These are phyloP conservation scores for Silurus lanzhouensis DNA, from an alignment of 2,797 vertebrate species.

Conservation along the genomic window DNA sequence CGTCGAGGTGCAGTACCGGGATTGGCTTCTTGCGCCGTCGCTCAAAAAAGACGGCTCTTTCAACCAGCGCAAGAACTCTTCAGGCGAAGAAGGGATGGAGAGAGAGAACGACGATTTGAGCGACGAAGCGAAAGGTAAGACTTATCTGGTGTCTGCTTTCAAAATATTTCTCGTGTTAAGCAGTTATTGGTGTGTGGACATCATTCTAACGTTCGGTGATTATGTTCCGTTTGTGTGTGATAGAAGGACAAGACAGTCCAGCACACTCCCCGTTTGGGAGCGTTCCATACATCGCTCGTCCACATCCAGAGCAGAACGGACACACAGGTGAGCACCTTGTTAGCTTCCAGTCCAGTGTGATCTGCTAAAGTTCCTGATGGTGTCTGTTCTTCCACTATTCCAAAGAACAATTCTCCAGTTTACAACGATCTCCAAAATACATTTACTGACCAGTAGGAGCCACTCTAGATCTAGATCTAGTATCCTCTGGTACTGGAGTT, in stretches of 20 bases:
- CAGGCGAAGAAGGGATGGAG: slow-evolving; percentile 32
- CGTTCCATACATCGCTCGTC: slow-evolving; percentile 83
- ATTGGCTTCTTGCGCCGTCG: slow-evolving; percentile 84
- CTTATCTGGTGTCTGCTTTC: background rate
- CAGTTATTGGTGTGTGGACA: too few species aligned
- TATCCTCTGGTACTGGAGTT: background rate
- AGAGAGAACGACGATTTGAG: slow-evolving; percentile 46
- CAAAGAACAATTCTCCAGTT: background rate
- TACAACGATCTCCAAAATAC: background rate
- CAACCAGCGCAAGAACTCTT: slow-evolving; percentile 65
- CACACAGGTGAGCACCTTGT: slow-evolving; percentile 82
- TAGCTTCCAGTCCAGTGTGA: background rate
- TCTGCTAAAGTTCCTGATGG: background rate
- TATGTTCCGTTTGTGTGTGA: slow-evolving; percentile 25
- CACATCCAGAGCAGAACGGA: slow-evolving; percentile 75
- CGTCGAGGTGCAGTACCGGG: slow-evolving; percentile 79
- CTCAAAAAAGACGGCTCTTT: slow-evolving; percentile 75
- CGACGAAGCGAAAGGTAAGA: slow-evolving; percentile 64
- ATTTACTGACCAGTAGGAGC: background rate
- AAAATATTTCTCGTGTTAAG: background rate
- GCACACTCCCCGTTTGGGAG: slow-evolving; percentile 57
- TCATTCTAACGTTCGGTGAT: background rate
- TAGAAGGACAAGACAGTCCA: slow-evolving; percentile 49
- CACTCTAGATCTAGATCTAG: background rate
- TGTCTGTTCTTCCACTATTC: background rate